Evolutionary conservation across 2,888 invertebrate species (phyloP).

Genomic region (Tribolium freemani): DNA sequence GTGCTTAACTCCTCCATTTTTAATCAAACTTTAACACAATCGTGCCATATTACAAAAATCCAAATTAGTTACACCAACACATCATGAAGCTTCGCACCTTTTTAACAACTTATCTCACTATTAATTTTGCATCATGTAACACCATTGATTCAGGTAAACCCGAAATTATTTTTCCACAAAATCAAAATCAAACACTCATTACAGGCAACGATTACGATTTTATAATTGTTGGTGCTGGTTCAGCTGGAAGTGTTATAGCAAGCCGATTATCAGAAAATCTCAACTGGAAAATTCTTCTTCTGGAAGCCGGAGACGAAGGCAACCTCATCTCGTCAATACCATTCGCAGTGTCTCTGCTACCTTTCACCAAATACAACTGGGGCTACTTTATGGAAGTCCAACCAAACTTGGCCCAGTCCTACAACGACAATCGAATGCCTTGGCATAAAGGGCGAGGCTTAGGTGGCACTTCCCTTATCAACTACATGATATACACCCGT

Average conservation of each 20-base stretch:
- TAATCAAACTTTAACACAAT: not conserved
- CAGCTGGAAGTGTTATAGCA: constrained; percentile 70
- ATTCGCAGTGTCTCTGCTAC: constrained; percentile 69
- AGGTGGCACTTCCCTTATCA: constrained; percentile 69
- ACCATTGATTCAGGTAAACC: not conserved
- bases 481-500: constrained; percentile 73
- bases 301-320: constrained; percentile 54
- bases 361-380: constrained; percentile 74
- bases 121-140: not conserved
- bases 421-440: constrained; percentile 65
- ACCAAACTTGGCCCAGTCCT: constrained; percentile 53
- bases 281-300: constrained; percentile 59
- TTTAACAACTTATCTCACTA: not conserved
- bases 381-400: constrained; percentile 73
- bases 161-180: not conserved
- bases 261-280: constrained; percentile 68
- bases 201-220: constrained; percentile 63
- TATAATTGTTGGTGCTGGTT: constrained; percentile 69
- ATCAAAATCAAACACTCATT: not conserved
- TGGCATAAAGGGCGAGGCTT: constrained; percentile 73
- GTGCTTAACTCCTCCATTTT: not conserved
- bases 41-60: not conserved
- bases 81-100: not conserved
- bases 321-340: constrained; percentile 60
- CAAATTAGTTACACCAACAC: not conserved